phyloP scores from a whole-genome alignment of 2,888 invertebrate genomes.

The Parascotia fuliginaria region DNA sequence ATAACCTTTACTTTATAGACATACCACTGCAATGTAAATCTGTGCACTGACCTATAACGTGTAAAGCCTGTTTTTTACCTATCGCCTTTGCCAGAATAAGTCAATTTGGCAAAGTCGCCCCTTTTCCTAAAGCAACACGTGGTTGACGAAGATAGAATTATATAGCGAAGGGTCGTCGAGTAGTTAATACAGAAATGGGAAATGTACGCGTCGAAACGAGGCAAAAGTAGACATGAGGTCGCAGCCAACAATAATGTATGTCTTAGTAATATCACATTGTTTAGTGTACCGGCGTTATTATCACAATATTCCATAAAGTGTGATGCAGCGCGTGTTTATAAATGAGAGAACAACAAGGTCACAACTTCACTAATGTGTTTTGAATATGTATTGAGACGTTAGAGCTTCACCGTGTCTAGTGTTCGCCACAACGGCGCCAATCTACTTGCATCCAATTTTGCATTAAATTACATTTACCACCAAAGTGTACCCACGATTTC shows the following conservation, averaged over 20 bases:
- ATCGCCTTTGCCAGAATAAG: constrained; percentile 28
- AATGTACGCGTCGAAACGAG: constrained; percentile 27
- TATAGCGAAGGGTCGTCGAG: constrained; percentile 20
- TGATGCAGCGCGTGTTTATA: constrained; percentile 17
- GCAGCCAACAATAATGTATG: constrained; percentile 10
- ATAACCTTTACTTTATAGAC: background rate
- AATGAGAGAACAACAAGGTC: constrained; percentile 36
- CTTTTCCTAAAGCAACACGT: constrained; percentile 35
- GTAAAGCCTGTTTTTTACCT: constrained; percentile 26
- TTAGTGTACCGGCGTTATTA: constrained; percentile 14
- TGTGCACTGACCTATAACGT: constrained; percentile 18
- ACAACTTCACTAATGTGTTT: constrained; percentile 50
- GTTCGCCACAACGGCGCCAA: background rate
- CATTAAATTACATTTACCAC: constrained; percentile 11
- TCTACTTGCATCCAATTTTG: constrained; percentile 16
- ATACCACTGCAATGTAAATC: constrained; percentile 4
- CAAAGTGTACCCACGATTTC: no score
- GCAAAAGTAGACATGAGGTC: constrained; percentile 8
- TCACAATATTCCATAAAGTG: constrained; percentile 17
- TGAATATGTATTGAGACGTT: constrained; percentile 63
- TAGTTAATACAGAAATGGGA: constrained; percentile 33
- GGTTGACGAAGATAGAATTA: constrained; percentile 9
- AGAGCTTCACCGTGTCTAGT: constrained; percentile 31
- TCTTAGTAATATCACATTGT: background rate
- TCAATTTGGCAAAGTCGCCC: constrained; percentile 24